These are phyloP conservation scores for Simalia tracyae DNA, from an alignment of 2,797 vertebrate genomes.

Conservation along the genomic window DNA sequence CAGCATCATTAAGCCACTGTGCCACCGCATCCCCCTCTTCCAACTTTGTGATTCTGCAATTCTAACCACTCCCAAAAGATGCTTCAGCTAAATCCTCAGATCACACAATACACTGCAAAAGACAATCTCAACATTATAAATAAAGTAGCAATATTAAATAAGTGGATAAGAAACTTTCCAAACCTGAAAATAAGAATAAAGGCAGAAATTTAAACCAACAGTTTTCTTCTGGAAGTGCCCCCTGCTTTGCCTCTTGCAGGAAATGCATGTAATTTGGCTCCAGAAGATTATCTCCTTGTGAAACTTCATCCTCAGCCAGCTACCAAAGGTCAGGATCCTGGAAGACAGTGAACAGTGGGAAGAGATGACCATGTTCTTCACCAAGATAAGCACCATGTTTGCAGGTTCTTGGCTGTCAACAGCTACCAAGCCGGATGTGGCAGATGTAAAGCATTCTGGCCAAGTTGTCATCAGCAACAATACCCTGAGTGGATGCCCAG, in stretches of 20 bases:
- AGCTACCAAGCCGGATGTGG: not conserved
- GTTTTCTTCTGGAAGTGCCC: too few relatives aligned
- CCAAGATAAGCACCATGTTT: too few relatives aligned
- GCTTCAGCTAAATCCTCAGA: not conserved
- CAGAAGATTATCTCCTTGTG: not conserved
- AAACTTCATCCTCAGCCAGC: not conserved
- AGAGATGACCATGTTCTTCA: not conserved
- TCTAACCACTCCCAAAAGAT: too few relatives aligned
- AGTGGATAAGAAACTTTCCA: not conserved
- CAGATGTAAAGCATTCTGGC: not conserved
- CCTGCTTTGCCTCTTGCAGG: not conserved
- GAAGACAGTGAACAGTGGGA: not conserved
- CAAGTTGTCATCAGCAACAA: too few relatives aligned
- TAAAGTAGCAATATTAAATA: not conserved
- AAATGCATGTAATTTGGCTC: not conserved
- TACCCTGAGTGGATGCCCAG: not conserved
- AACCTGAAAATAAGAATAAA: not conserved
- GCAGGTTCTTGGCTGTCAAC: not conserved
- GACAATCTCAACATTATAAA: not conserved
- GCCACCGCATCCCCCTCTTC: too few relatives aligned
- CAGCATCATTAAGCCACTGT: too few relatives aligned
- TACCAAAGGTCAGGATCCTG: not conserved
- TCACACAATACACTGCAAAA: not conserved
- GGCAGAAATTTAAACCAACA: not conserved
- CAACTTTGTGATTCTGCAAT: not conserved